Percentiles rank a stretch among this genome's conserved stretches.
Evolutionary conservation across 2,797 vertebrate species (phyloP).

Genomic region (Hyperoplus immaculatus): DNA sequence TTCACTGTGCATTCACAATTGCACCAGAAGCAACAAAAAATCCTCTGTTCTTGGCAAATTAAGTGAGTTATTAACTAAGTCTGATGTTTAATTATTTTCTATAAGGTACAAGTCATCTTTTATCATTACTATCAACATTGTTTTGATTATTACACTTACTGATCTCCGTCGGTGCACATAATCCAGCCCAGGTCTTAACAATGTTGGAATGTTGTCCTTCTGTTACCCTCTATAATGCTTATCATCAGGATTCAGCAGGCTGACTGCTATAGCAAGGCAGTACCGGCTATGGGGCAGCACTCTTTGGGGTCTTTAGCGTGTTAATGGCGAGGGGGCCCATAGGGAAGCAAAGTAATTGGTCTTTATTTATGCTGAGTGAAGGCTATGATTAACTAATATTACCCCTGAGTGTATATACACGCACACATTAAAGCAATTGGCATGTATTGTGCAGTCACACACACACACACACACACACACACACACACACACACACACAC

Average conservation of each 20-base stretch:
- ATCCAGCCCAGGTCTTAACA: conserved; percentile 38
- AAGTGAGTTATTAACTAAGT: neutral
- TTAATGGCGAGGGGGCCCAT: conserved; percentile 76
- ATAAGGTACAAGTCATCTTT: conserved; percentile 24
- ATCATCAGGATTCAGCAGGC: conserved; percentile 74
- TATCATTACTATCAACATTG: conserved; percentile 19
- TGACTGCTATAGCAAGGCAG: conserved; percentile 56
- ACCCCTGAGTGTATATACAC: conserved; percentile 75
- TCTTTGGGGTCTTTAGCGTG: conserved; percentile 82
- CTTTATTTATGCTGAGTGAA: conserved; percentile 86
- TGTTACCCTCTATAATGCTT: conserved; percentile 63
- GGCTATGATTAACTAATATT: conserved; percentile 85
- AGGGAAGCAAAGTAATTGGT: conserved; percentile 81
- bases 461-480: neutral
- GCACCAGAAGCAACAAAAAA: neutral
- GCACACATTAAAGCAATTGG: conserved; percentile 50
- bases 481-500: conserved; percentile 9
- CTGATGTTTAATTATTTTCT: neutral
- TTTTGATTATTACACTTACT: conserved; percentile 31
- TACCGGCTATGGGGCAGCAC: conserved; percentile 74
- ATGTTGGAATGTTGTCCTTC: conserved; percentile 56
- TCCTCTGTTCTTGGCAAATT: conserved; percentile 3
- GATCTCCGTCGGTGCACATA: conserved; percentile 29
- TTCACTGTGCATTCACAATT: conserved; percentile 14
- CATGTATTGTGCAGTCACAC: neutral